These are phyloP conservation scores for Gallinago nigripennis DNA, from an alignment of 2,797 vertebrate genomes.

Conservation along the genomic window DNA sequence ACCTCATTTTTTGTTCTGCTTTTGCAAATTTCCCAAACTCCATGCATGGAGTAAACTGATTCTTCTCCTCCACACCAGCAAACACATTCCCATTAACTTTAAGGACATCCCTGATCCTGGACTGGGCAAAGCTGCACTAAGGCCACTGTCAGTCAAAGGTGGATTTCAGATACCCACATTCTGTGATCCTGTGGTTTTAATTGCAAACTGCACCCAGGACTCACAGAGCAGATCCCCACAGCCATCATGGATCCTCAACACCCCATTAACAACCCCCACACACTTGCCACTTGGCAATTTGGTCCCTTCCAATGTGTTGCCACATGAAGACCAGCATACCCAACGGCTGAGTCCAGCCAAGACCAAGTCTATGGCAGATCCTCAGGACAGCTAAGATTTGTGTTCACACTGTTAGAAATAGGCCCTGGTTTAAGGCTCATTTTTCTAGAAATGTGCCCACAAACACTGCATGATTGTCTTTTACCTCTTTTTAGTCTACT, in stretches of 20 bases:
- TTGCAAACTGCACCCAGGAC: not conserved
- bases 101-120: not conserved
- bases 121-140: not conserved
- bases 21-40: not conserved
- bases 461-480: not conserved
- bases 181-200: accelerated
- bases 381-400: not conserved
- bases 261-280: not conserved
- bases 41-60: not conserved
- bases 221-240: not conserved
- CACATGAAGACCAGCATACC: not conserved
- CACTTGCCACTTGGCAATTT: not conserved
- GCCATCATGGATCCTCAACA: not conserved
- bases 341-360: not conserved
- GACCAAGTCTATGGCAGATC: not conserved
- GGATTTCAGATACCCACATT: not conserved
- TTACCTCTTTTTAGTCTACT: not conserved
- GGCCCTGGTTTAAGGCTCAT: not conserved
- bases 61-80: not conserved
- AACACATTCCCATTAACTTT: not conserved
- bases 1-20: not conserved
- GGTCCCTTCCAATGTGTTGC: accelerated
- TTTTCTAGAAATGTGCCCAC: not conserved
- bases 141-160: not conserved
- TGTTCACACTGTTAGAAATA: not conserved